These are phyloP conservation scores for Lamprotornis superbus DNA, from an alignment of 2,113 vertebrate species.

Conservation along the genomic window DNA sequence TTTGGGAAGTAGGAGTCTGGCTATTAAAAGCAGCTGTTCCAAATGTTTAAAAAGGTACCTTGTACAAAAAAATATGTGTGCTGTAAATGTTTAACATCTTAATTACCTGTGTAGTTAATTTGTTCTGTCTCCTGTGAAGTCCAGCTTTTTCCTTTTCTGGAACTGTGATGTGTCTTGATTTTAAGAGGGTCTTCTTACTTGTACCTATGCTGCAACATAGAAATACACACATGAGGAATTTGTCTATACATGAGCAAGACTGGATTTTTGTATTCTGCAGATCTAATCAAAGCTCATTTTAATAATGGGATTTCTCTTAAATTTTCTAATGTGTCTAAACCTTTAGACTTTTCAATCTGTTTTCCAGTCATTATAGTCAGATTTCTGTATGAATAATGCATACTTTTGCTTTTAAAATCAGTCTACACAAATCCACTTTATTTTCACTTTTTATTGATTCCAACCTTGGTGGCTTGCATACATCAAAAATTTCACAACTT, in stretches of 20 bases:
- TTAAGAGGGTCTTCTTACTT: background rate
- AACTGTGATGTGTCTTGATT: background rate
- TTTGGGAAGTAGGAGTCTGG: background rate
- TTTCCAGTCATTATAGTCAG: background rate
- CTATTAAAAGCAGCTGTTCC: background rate
- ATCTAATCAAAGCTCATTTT: constrained; percentile 26
- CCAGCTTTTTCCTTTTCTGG: background rate
- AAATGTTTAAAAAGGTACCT: background rate
- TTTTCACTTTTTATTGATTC: constrained; percentile 50
- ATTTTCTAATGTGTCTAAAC: background rate
- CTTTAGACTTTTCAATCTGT: background rate
- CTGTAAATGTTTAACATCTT: background rate
- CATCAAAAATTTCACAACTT: constrained; percentile 38
- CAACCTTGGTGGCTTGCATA: constrained; percentile 4
- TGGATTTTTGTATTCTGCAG: constrained; percentile 7
- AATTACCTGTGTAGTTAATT: background rate
- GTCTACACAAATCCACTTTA: background rate
- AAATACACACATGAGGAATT: background rate
- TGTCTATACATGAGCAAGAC: background rate
- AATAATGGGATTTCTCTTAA: constrained; percentile 45
- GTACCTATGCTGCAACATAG: background rate
- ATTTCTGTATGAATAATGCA: constrained; percentile 48
- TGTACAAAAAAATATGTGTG: background rate
- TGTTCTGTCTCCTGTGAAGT: background rate
- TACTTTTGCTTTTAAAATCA: constrained; percentile 10